Evolutionary conservation across 2,797 vertebrate genomes (phyloP), one percentile per base, ranked within the genome.

Genomic region (Heteromormyrus szaboi): DNA sequence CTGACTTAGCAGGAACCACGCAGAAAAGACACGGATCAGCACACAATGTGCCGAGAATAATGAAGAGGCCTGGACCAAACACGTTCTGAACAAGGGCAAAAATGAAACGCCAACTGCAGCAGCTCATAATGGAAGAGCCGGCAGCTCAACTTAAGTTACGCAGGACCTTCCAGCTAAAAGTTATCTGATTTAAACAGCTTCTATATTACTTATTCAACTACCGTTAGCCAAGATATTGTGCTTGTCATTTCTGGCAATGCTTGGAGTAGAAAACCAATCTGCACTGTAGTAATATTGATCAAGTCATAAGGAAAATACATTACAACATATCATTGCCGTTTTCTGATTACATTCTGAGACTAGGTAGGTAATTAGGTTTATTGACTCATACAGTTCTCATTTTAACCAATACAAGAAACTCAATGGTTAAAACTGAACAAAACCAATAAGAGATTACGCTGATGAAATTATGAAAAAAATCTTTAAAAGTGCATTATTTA

Each of bases 1-100:
- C 92, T 92, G 92, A 93, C 81, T 68, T 89, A 91, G 92, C 91
- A 92, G 51, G 50, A 90, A 56, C 8, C 37, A 29, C 68, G 87
- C 89, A 89, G 85, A 88, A 65, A 91, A 85, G 81, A 89, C 89
- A 91, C 37, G 89, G 87, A 90, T 2, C 1, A 12, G 88, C 3
- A 72, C 6, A 54, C 37, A 46, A 51, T 87, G 65, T 87, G 11
- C 44, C 22, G 0, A 1, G 87, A 84, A 46, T 72, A 87, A 29
- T 7, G 19, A 89, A n/a, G 51, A 0, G 0, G 62, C 12, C 50
- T 56, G 87, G 17, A 86, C 8, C 87, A 56, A 89, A 2, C 0
- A 53, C 22, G 22, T 85, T 85, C 50, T 33, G n/a, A 48, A 44
- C 79, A 84, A 84, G 46, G 46, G 81, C 6, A 14, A n/a, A 33